Base-by-base conservation (phyloP, 2,888 invertebrate genomes). In the Hesperia comma region DNA sequence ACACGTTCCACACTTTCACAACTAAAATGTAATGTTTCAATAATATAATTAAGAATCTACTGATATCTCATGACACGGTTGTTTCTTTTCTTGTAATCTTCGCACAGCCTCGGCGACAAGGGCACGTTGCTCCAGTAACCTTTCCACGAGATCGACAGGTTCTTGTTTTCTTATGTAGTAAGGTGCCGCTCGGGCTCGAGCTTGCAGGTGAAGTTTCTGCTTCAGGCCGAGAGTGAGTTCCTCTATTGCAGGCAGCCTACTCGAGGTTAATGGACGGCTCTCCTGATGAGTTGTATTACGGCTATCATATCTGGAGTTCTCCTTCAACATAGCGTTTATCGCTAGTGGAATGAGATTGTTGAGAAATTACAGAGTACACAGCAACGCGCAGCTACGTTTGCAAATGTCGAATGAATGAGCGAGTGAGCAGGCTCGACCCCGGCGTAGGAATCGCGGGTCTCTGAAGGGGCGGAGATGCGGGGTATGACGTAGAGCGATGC, bases 1-100 rank as follows among this genome's bases (percentile, higher is more conserved):
- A 92, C 91, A 91, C 86, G 83, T 85, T 89, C 86, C 85, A 88
- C 90, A 92, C 92, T 92, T 92, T 92, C 92, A 93, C 92, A 92
- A 86, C 81, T 89, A 88, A 89, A 92, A 90, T 88, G 88, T 91
- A 88, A 90, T 89, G 86, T 87, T 88, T 73, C 75, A 77, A 76
- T 74, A 75, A 85, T 83, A 84, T 86, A 88, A 85, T 90, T 92
- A 92, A 75, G 92, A 92, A 86, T 93, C 92, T 79, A 93, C 90
- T 74, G 90, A 88, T 82, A 92, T 91, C 83, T 90, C 87, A 81
- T 89, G 92, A 86, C 89, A 91, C 69, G 92, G 71, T 80, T 90
- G 88, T 85, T 90, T 90, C 80, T 92, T 90, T 83, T 92, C 92
- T 83, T 93, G 89, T 77, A 93, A 82, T 78, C 93, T 88, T 64